phyloP scores from a whole-genome alignment of 2,888 invertebrate genomes.

The Monopis laevigella region DNA sequence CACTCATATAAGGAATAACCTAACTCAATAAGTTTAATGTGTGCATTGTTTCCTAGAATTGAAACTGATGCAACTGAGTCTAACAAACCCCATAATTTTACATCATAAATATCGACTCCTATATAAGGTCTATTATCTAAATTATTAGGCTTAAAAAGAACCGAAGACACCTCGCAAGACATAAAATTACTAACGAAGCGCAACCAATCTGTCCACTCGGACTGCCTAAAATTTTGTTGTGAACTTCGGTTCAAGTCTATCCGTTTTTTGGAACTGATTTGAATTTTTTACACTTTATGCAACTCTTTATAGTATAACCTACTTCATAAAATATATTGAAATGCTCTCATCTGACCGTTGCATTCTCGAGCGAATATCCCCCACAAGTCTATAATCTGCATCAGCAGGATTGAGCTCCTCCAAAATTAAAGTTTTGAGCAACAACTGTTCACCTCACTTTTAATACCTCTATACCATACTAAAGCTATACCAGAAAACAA shows the following conservation, averaged over 20 bases:
- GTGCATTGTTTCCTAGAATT: neutral
- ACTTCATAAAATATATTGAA: neutral
- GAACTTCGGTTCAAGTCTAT: neutral
- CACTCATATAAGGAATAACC: neutral
- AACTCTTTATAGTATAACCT: neutral
- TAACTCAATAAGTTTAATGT: neutral
- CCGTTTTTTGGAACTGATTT: neutral
- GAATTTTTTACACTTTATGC: neutral
- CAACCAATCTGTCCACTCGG: neutral
- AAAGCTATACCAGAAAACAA: neutral
- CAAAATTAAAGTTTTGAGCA: neutral
- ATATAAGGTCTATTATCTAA: neutral
- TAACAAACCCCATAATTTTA: neutral
- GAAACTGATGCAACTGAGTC: constrained; percentile 4
- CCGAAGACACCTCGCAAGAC: neutral
- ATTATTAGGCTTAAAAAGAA: neutral
- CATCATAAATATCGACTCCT: neutral
- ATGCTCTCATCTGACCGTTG: neutral
- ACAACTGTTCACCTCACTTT: neutral
- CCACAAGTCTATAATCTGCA: neutral
- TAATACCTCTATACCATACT: neutral
- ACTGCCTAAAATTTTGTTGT: neutral
- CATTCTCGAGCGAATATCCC: neutral
- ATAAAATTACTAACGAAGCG: neutral
- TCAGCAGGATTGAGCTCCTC: neutral